Evolutionary conservation across 2,797 vertebrate species (phyloP), one percentile per base, ranked within the genome.

Genomic region (Glossophaga mutica): DNA sequence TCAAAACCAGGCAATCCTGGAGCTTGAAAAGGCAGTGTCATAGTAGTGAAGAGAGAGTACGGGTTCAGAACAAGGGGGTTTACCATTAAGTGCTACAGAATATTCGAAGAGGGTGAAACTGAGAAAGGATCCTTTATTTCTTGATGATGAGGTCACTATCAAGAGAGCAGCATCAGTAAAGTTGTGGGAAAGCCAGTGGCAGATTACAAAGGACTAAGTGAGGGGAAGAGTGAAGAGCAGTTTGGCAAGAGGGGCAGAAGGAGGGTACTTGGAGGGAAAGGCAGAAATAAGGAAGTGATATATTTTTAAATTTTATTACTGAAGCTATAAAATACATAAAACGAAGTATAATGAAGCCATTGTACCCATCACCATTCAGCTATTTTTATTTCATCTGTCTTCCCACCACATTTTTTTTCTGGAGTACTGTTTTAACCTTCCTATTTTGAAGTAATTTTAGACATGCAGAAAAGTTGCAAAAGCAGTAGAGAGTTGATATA

Each of bases 381-480:
- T 86, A 24, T 68, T 81, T 32, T 50, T 68, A 48, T 68, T 94
- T 76, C 37, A 34, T 55, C 37, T 74, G 26, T 74, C 77, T 50
- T 59, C 65, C 65, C 42, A 68, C 39, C 44, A 79, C 19, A 39
- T 86, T 87, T 77, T 87, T 87, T 81, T 81, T 70, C 48, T 62
- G 16, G 21, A 44, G 32, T 46, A 68, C 76, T 65, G 7, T 87
- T 79, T 59, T 59, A 70, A 59, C 24, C 24, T 82, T 91, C 39
- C 77, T 84, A 68, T 59, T 95, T 89, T 62, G 37, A 84, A 84
- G 71, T 77, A 55, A 92, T 92, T 89, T 78, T 89, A 50, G 52
- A 89, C 52, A 19, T 62, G 77, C 39, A 82, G 48, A 67, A 57
- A 87, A 87, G 24, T 37, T 44, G 9, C 26, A 44, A 26, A 62